Base-by-base conservation (phyloP, 2,113 vertebrate species). In the Pimephales promelas region DNA sequence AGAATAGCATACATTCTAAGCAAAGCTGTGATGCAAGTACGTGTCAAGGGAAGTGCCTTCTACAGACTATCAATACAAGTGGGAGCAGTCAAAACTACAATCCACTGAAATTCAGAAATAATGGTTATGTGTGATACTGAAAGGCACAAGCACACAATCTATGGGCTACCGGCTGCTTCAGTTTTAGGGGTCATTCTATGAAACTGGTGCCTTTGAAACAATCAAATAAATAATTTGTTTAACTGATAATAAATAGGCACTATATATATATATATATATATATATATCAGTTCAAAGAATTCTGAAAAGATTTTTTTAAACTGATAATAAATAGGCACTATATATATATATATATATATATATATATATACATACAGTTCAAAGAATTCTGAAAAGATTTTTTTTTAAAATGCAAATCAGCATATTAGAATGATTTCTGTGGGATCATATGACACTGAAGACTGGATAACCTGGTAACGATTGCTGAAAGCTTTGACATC, bases 1-100 rank as follows among this genome's bases (percentile, higher is more conserved):
- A 36, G 56, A 83, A 34, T 20, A 14, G 73, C 14, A 10, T 26
- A 26, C 22, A 24, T 45, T 73, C 71, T 16, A 73, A 73, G 71
- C 24, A 11, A 73, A 40, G 66, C 20, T 70, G 34, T 70, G 66
- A 40, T n/a, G 34, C 34, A 70, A 70, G 70, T 73, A 73, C 14
- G 16, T 36, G 73, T 76, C 49, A 34, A 45, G 76, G 76, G 76
- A 79, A 61, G 34, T 26, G 76, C 47, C 74, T 76, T 52, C 22
- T 56, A 34, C 52, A 57, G 26, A 56, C 26, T 26, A 49, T 79
- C 62, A 31, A 80, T 49, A 49, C 61, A 80, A 52, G 73, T 22
- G 73, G 73, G 49, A 76, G 45, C 26, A 24, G 36, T 59, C 36
- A 61, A 62, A 45, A 62, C 56, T 79, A 59, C 57, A 79, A 79